Evolutionary conservation across 2,888 invertebrate species (phyloP).

Genomic region (Lithophane socia): DNA sequence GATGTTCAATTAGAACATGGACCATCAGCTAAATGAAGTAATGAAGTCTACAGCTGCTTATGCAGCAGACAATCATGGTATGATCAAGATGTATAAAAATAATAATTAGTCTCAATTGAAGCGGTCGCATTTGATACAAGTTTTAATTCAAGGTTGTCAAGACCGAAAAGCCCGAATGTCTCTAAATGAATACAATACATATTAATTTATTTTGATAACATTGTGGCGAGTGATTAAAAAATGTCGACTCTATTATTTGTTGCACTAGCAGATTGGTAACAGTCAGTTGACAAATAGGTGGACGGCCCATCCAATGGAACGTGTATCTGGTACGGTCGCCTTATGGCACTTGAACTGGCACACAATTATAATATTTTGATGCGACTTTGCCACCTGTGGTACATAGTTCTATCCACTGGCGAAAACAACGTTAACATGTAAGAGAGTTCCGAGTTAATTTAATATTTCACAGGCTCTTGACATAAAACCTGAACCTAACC

Average conservation of each 20-base stretch:
- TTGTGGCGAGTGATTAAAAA: neutral
- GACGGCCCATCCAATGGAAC: neutral
- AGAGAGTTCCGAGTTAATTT: neutral
- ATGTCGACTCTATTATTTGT: neutral
- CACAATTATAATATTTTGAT: neutral
- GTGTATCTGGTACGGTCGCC: neutral
- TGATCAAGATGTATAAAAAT: slow-evolving; percentile 6
- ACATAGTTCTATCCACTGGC: neutral
- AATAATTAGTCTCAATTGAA: slow-evolving; percentile 48
- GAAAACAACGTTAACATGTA: neutral
- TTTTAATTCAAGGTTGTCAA: slow-evolving; percentile 46
- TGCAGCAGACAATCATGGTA: neutral
- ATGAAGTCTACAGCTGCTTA: neutral
- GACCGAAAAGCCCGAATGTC: neutral
- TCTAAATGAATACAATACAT: neutral
- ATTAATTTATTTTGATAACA: neutral
- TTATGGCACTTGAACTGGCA: neutral
- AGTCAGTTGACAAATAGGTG: neutral
- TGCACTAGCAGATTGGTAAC: neutral
- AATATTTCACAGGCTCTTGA: neutral
- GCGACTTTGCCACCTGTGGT: too few species aligned
- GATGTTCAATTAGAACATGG: neutral
- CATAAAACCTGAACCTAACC: neutral
- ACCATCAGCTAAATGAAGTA: slow-evolving; percentile 3
- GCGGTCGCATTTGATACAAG: slow-evolving; percentile 10